Conservation (phyloP, 2,888 invertebrate genomes). For the Steinernema hermaphroditum region DNA sequence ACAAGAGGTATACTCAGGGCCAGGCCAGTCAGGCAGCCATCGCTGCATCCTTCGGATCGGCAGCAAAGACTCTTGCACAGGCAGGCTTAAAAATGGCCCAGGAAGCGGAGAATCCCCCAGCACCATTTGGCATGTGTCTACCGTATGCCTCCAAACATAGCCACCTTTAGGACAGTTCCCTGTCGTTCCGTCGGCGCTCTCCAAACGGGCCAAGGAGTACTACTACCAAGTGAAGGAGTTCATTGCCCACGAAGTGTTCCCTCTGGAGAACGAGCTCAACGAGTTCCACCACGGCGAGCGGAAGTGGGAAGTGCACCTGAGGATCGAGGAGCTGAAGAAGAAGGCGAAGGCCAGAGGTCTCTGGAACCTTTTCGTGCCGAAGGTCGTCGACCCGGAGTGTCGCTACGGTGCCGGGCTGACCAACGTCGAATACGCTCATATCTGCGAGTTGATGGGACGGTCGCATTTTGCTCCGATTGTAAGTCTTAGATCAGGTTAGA, state of each 20-base stretch:
- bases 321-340: constrained; percentile 67
- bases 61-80: constrained; percentile 48
- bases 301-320: constrained; percentile 67
- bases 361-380: constrained; percentile 69
- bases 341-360: constrained; percentile 68
- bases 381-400: constrained; percentile 67
- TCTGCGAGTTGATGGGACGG: constrained; percentile 69
- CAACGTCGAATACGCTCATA: constrained; percentile 70
- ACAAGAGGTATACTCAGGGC: constrained; percentile 67
- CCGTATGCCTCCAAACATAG: not conserved
- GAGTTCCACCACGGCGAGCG: constrained; percentile 56
- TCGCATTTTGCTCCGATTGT: constrained; percentile 63
- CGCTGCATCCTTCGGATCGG: constrained; percentile 45
- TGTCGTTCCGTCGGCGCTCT: constrained; percentile 66
- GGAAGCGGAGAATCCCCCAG: constrained; percentile 38
- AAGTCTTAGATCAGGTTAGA: not conserved
- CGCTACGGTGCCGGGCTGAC: constrained; percentile 66
- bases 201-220: constrained; percentile 66
- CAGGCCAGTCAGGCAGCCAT: constrained; percentile 42
- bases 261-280: constrained; percentile 66
- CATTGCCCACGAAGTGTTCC: constrained; percentile 67
- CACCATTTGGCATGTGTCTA: not conserved
- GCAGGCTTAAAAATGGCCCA: constrained; percentile 46
- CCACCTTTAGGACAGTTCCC: constrained; percentile 61
- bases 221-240: constrained; percentile 67